Evolutionary conservation across 2,113 vertebrate genomes (phyloP).

Genomic region (Calonectris borealis): DNA sequence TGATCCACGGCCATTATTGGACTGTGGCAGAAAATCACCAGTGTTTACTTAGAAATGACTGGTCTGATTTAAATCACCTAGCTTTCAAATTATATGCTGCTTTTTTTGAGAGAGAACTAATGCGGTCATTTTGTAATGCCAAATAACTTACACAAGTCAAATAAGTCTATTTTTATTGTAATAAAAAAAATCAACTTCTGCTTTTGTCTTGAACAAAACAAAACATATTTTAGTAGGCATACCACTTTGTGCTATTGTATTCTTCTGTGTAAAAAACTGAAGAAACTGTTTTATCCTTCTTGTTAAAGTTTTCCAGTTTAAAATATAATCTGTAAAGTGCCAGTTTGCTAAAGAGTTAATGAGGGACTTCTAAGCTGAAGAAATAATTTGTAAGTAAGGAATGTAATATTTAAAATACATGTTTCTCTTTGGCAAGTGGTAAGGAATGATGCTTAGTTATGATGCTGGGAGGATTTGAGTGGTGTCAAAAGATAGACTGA

Average conservation of each 20-base stretch:
- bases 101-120: neutral
- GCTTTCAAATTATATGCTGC: neutral
- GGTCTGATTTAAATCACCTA: neutral
- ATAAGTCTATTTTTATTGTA: conserved; percentile 13
- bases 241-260: neutral
- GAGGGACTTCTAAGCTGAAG: neutral
- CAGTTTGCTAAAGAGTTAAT: neutral
- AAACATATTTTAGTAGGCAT: neutral
- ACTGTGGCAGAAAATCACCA: neutral
- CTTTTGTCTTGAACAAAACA: neutral
- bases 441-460: neutral
- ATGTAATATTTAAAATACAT: neutral
- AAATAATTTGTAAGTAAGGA: neutral
- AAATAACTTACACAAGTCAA: neutral
- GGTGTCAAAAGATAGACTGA: neutral
- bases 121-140: neutral
- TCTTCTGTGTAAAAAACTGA: neutral
- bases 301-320: neutral
- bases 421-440: neutral
- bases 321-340: neutral
- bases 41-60: neutral
- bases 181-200: neutral
- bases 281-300: neutral
- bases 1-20: neutral
- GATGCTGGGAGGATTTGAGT: neutral